Base-by-base conservation (phyloP, 2,888 invertebrate genomes). In the Erynnis tages region DNA sequence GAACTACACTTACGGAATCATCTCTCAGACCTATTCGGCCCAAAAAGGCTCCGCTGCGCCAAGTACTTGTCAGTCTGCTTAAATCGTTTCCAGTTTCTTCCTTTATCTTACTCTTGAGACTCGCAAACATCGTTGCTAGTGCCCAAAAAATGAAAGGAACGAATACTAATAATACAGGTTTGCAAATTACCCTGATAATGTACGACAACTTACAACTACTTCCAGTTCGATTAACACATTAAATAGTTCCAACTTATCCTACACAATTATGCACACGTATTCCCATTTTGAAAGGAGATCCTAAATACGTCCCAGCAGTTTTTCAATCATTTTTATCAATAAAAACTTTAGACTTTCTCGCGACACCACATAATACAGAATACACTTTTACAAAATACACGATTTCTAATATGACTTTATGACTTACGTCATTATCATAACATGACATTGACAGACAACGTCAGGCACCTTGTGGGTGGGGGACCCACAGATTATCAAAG, bases 41-140 rank as follows among this genome's bases (percentile, higher is more conserved):
- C 69, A 76, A 81, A 78, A 76, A 91, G 5, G 87, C 84, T 54
- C 91, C 90, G 62, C 69, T 88, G 23, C 89, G 78, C 89, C 89
- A 89, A 63, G 79, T 88, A 62, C 78, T 89, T 0, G 89, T 88
- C 57, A 89, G 59, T 69, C 82, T 89, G 61, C 91, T 91, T 38
- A 96, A 90, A 79, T 96, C 96, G 75, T 93, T 95, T 43, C 96
- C 96, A 59, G 96, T 96, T 90, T 96, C 96, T 78, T 96, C 96
- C 66, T 94, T 94, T 66, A 96, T 96, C 90, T 96, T 96, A 82
- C 95, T 96, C 82, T 96, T 96, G 60, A 97, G 85, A 70, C 95
- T 95, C 45, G 95, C 94, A 80, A 97, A 97, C 96, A 97, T 97
- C 73, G 75, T 57, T 7, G 11, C 11, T 8, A 27, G 11, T 37